Evolutionary conservation across 2,888 invertebrate genomes (phyloP), one percentile per base, ranked within the genome.

Genomic region (Lordiphosa andalusiaca): DNA sequence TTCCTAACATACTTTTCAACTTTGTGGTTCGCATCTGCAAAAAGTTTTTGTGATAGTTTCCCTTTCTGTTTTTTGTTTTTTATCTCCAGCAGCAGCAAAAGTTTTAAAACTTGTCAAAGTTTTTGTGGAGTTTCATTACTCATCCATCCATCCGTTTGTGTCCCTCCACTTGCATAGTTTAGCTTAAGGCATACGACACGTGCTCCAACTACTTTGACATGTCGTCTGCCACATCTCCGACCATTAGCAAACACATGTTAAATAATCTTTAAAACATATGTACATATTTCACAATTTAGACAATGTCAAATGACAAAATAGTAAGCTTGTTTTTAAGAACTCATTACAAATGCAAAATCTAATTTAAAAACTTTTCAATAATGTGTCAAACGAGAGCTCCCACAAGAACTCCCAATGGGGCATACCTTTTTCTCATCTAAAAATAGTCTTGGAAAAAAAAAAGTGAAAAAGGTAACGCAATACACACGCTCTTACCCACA

Each of bases 91-190:
- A 49, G 58, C 35, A 21, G 38, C 47, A 49, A 66, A 66, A 59
- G 48, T 68, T 67, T 49, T 51, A 42, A 53, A 56, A 69, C 54
- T 69, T 67, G 63, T 51, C 57, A 54, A 67, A 67, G 49, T 53
- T 67, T 66, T 58, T 52, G 61, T 63, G 67, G 63, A 63, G 66
- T 63, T 63, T 66, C 63, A 63, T 63, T 58, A 63, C 67, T 66
- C 58, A 57, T 63, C 57, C 67, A 53, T 9, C 10, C 21, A 9
- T 19, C 38, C 10, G 35, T 25, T 35, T 35, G 12, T 40, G 12
- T 40, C 33, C 40, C 46, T 9, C 12, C 53, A 39, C 47, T 63
- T 63, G 48, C 39, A 48, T 55, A 38, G 62, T 49, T 62, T 46
- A 48, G 44, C 62, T 46, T 44, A 37, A 19, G 57, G 62, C 56